Conservation (phyloP, 2,888 invertebrate genomes). For the Xestia xanthographa region DNA sequence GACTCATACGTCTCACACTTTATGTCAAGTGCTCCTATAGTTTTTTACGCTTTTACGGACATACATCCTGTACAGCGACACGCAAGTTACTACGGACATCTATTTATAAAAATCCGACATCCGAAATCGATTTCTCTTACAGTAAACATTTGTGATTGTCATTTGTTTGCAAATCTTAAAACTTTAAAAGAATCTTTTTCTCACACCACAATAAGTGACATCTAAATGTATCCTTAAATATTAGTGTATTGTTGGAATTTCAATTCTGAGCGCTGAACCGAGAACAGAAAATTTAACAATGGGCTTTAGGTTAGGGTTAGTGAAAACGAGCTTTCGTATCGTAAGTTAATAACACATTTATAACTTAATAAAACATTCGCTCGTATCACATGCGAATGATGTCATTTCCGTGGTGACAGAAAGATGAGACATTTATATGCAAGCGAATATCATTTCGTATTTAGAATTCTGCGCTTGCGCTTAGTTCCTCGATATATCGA, state of each 20-base stretch:
- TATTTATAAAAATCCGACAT: slow-evolving; percentile 36
- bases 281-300: too few relatives aligned
- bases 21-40: neutral
- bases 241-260: neutral
- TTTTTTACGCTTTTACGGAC: slow-evolving; percentile 13
- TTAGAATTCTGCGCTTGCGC: slow-evolving; percentile 46
- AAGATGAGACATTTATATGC: slow-evolving; percentile 54
- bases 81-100: slow-evolving; percentile 7
- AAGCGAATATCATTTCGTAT: slow-evolving; percentile 37
- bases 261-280: neutral
- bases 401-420: slow-evolving; percentile 40
- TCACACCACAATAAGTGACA: neutral
- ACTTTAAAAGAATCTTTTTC: neutral
- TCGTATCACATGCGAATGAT: slow-evolving; percentile 36
- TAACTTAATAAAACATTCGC: slow-evolving; percentile 27
- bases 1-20: slow-evolving; percentile 17
- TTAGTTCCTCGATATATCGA: slow-evolving; percentile 29
- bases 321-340: neutral
- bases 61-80: slow-evolving; percentile 29
- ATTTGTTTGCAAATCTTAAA: slow-evolving; percentile 49
- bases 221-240: neutral
- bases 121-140: slow-evolving; percentile 36
- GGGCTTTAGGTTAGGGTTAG: neutral
- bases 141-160: slow-evolving; percentile 18
- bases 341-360: slow-evolving; percentile 26